Percentiles rank a stretch among this genome's conserved stretches.
phyloP scores from a whole-genome alignment of 2,113 vertebrate genomes.

The Galeopterus variegatus region DNA sequence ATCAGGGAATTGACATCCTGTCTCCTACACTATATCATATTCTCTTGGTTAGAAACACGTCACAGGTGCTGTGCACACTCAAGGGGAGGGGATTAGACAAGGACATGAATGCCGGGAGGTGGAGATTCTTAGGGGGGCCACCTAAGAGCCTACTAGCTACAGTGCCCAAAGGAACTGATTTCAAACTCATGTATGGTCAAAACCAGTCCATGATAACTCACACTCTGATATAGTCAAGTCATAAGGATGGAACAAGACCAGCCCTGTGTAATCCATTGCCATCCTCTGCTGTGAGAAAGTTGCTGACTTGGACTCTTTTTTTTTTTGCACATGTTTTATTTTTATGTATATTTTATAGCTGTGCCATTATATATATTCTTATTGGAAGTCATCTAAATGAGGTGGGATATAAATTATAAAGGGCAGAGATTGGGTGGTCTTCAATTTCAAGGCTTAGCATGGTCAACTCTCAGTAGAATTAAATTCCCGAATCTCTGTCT shows the following conservation, averaged over 20 bases:
- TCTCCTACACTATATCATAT: too few relatives aligned
- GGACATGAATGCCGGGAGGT: fast-evolving
- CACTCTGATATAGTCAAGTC: neutral
- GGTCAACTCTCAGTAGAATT: neutral
- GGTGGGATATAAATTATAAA: neutral
- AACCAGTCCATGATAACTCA: neutral
- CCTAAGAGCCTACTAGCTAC: neutral
- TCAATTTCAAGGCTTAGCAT: neutral
- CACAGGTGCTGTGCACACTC: neutral
- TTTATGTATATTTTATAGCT: neutral
- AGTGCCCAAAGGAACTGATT: neutral
- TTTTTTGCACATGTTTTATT: neutral
- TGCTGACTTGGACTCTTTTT: neutral
- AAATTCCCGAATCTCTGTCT: neutral
- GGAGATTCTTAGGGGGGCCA: neutral
- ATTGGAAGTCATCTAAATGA: neutral
- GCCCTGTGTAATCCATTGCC: neutral
- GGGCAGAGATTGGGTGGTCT: neutral
- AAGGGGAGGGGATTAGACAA: neutral
- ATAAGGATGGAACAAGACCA: neutral
- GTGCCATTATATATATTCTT: neutral
- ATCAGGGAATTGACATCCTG: neutral
- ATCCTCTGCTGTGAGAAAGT: neutral
- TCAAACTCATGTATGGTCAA: neutral
- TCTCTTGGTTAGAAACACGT: neutral